Conservation (phyloP, 2,888 invertebrate species). For the Acanthosepion pharaonis region DNA sequence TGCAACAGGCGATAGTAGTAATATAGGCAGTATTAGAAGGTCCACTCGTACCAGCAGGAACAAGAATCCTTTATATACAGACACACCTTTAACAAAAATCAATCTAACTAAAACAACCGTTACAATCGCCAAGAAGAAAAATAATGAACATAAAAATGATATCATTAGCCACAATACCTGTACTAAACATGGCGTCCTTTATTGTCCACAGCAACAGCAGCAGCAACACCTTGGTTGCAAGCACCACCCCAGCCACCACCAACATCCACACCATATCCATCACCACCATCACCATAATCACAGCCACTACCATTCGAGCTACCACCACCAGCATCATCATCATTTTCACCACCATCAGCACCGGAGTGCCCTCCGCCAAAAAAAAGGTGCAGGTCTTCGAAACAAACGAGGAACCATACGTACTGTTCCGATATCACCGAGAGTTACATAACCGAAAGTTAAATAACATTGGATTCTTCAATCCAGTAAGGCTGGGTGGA, state of each 20-base stretch:
- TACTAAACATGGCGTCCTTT: neutral
- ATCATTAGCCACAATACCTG: neutral
- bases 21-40: neutral
- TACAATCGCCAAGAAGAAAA: neutral
- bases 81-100: neutral
- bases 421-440: neutral
- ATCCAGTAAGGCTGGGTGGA: neutral
- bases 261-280: neutral
- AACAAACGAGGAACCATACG: neutral
- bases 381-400: neutral
- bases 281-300: neutral
- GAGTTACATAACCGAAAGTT: neutral
- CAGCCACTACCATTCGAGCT: neutral
- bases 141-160: neutral
- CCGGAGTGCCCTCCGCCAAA: neutral
- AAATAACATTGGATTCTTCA: neutral
- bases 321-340: neutral
- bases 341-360: conserved; percentile 8
- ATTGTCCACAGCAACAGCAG: neutral
- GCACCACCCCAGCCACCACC: neutral
- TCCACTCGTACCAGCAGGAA: neutral
- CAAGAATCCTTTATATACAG: neutral
- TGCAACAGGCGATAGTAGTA: neutral
- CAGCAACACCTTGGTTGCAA: neutral
- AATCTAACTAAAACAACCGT: neutral